Conservation (phyloP, 1,140 invertebrate genomes). For the roundworm (Caenorhabditis elegans) region WBcel235 BX284605.5:17682001-17682500, state of each 20-base stretch:
- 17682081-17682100: too few relatives aligned
- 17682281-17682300: neutral
- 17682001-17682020: too few relatives aligned
- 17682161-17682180: neutral
- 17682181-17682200: neutral
- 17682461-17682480: neutral
- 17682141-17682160: neutral
- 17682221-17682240: neutral
- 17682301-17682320: neutral
- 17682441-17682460: too few relatives aligned
- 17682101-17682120: neutral
- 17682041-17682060: too few relatives aligned
- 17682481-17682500: too few relatives aligned
- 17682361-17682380: neutral
- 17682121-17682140: neutral
- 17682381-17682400: neutral
- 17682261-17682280: neutral
- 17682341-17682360: neutral
- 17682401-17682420: neutral
- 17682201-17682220: neutral
- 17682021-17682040: too few relatives aligned
- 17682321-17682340: neutral
- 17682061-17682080: too few relatives aligned
- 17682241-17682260: neutral
- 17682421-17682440: too few relatives aligned